phyloP scores from a whole-genome alignment of 2,888 invertebrate species.

The Sarcophaga rosellei region DNA sequence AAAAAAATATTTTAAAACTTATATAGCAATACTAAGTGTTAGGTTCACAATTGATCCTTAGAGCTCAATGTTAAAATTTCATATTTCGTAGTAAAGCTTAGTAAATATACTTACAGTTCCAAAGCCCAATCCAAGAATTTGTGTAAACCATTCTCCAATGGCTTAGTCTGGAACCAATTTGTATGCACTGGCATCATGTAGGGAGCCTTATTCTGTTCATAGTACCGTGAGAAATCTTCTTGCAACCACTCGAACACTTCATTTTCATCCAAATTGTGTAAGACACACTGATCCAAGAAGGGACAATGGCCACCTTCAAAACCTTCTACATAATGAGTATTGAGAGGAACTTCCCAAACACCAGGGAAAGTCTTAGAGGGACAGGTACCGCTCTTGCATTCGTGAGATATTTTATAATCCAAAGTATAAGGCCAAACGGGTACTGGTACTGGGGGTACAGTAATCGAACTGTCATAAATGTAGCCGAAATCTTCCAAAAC shows the following conservation, averaged over 20 bases:
- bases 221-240: constrained; percentile 92
- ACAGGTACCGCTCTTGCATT: constrained; percentile 96
- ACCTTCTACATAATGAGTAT: constrained; percentile 93
- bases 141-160: constrained; percentile 89
- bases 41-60: too few relatives aligned
- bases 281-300: constrained; percentile 94
- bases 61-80: too few relatives aligned
- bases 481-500: constrained; percentile 96
- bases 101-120: constrained; percentile 85
- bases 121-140: constrained; percentile 93
- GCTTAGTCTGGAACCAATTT: constrained; percentile 97
- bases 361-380: constrained; percentile 94
- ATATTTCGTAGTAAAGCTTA: too few relatives aligned
- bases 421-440: constrained; percentile 97
- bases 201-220: constrained; percentile 93
- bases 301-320: constrained; percentile 96
- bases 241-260: constrained; percentile 93
- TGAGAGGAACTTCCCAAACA: constrained; percentile 96
- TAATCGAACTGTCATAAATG: constrained; percentile 95
- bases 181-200: constrained; percentile 98
- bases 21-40: too few relatives aligned
- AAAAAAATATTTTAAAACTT: too few relatives aligned
- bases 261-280: constrained; percentile 91
- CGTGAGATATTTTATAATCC: constrained; percentile 95
- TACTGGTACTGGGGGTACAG: constrained; percentile 89